Conservation (phyloP, 1,140 invertebrate species). For the Brachionus manjavacas region DNA sequence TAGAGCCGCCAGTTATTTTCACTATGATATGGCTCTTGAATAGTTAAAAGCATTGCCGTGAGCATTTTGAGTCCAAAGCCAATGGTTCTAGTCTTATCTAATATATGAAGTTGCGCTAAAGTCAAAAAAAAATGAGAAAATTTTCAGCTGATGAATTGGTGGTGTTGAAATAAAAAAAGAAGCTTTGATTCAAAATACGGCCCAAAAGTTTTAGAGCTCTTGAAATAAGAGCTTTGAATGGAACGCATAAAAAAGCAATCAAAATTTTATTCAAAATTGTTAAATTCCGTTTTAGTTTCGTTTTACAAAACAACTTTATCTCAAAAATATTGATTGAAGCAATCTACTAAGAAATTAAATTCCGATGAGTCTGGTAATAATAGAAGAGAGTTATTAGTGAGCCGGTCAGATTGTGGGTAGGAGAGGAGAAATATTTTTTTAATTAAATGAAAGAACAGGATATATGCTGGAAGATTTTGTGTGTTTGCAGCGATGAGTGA, state of each 20-base stretch:
- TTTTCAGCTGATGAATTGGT: not conserved
- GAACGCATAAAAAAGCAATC: not conserved
- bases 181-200: not conserved
- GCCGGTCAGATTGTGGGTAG: not conserved
- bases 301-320: slow-evolving; percentile 5
- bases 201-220: not conserved
- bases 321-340: not conserved
- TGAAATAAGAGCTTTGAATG: not conserved
- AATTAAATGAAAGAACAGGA: not conserved
- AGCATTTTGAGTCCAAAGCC: not conserved
- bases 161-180: not conserved
- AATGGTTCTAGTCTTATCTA: not conserved
- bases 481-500: not conserved
- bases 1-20: not conserved
- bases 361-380: slow-evolving; percentile 1
- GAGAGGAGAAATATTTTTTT: not conserved
- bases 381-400: not conserved
- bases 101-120: not conserved
- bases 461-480: not conserved
- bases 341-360: not conserved
- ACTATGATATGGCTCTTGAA: not conserved
- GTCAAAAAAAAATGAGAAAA: not conserved
- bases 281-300: slow-evolving; percentile 3
- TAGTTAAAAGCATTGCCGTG: not conserved
- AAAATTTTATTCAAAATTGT: slow-evolving; percentile 7